Evolutionary conservation across 2,113 vertebrate genomes (phyloP).

Genomic region (Xenopus borealis): DNA sequence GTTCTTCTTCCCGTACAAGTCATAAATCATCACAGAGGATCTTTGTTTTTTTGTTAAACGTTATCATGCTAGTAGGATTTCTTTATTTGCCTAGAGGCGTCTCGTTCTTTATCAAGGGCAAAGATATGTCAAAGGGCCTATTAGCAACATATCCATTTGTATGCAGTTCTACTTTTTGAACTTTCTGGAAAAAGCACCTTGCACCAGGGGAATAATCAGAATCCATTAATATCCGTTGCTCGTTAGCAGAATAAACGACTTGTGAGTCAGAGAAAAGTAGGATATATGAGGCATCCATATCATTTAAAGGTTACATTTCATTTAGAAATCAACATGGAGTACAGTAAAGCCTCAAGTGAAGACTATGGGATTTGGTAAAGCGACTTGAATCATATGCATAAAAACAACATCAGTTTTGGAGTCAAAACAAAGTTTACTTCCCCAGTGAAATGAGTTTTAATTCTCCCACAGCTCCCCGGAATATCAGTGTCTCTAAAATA

Average conservation of each 20-base stretch:
- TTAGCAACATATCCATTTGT: background rate
- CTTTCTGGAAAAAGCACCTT: background rate
- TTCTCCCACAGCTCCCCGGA: background rate
- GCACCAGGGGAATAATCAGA: background rate
- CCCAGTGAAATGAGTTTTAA: constrained; percentile 10
- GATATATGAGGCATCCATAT: background rate
- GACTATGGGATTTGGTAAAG: background rate
- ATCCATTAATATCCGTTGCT: constrained; percentile 1
- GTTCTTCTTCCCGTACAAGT: background rate
- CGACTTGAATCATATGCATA: background rate
- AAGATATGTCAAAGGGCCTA: background rate
- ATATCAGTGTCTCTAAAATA: background rate
- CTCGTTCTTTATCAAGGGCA: constrained; percentile 1
- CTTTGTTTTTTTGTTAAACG: background rate
- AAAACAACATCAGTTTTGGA: background rate
- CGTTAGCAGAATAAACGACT: background rate
- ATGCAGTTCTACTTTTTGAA: background rate
- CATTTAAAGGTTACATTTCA: background rate
- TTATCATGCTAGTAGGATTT: background rate
- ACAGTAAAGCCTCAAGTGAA: background rate
- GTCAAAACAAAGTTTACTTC: background rate
- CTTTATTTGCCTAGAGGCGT: background rate
- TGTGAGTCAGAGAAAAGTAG: background rate
- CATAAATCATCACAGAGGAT: background rate
- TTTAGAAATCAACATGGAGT: background rate